Conservation (phyloP, 2,797 vertebrate genomes). For the Myotis myotis region DNA sequence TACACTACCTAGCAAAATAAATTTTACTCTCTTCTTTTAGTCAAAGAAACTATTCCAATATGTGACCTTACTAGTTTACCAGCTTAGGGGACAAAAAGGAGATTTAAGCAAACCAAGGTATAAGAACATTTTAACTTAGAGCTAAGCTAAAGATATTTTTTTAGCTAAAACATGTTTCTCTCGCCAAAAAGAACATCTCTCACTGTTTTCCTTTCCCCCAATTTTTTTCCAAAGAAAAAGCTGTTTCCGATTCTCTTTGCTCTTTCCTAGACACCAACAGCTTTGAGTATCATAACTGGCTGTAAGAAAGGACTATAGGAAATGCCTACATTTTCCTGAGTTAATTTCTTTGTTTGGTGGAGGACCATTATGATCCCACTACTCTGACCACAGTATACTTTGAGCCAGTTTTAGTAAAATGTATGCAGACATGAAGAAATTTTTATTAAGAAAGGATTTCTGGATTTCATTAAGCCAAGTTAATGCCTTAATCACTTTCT, state of each 20-base stretch:
- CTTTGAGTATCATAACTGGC: background rate
- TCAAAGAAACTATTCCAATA: constrained; percentile 19
- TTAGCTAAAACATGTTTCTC: constrained; percentile 22
- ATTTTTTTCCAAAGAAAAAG: constrained; percentile 24
- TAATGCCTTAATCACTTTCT: constrained; percentile 4
- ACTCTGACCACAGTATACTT: background rate
- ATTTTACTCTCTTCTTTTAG: constrained; percentile 4
- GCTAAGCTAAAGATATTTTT: constrained; percentile 30
- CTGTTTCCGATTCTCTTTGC: background rate
- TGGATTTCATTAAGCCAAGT: constrained; percentile 9
- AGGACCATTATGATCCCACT: background rate
- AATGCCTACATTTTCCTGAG: background rate
- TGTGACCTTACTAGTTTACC: background rate
- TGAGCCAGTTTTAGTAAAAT: constrained; percentile 11
- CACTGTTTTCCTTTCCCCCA: background rate
- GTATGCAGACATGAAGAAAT: background rate
- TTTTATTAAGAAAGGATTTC: constrained; percentile 37
- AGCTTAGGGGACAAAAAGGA: background rate
- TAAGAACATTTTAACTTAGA: constrained; percentile 26
- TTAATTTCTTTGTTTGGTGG: background rate
- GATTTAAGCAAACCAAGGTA: constrained; percentile 40
- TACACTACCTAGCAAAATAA: constrained; percentile 14
- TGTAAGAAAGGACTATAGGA: background rate
- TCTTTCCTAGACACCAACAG: background rate
- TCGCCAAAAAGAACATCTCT: constrained; percentile 42